Evolutionary conservation across 2,888 invertebrate genomes (phyloP).

Genomic region (Mycalesis mineus): DNA sequence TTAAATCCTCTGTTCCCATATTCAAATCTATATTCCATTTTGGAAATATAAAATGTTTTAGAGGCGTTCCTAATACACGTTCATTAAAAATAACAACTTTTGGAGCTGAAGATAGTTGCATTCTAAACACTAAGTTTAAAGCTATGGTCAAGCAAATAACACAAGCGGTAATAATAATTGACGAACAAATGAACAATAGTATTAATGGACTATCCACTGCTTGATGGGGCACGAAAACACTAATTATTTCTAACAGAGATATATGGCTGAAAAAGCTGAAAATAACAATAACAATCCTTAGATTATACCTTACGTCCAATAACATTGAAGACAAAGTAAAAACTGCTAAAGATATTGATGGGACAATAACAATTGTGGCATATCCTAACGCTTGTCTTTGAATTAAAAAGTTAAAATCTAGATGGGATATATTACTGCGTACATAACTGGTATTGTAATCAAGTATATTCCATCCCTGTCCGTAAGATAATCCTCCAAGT

Average conservation of each 20-base stretch:
- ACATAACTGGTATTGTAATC: slow-evolving; percentile 34
- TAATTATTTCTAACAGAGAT: slow-evolving; percentile 34
- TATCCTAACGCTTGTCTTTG: slow-evolving; percentile 43
- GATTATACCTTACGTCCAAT: slow-evolving; percentile 35
- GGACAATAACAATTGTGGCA: slow-evolving; percentile 40
- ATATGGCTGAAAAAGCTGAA: slow-evolving; percentile 45
- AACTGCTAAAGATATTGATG: slow-evolving; percentile 37
- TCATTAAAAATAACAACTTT: slow-evolving; percentile 37
- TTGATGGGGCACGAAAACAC: slow-evolving; percentile 36
- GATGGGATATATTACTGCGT: slow-evolving; percentile 28
- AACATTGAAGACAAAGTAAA: slow-evolving; percentile 38
- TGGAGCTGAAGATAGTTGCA: slow-evolving; percentile 26
- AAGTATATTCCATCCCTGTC: slow-evolving; percentile 45
- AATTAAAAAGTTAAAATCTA: slow-evolving; percentile 41
- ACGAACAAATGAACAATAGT: slow-evolving; percentile 41
- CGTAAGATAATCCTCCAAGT: slow-evolving; percentile 35
- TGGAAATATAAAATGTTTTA: slow-evolving; percentile 35
- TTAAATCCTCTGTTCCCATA: slow-evolving; percentile 11
- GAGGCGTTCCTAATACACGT: slow-evolving; percentile 31
- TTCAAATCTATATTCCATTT: slow-evolving; percentile 31
- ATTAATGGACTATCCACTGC: slow-evolving; percentile 39
- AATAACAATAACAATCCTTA: slow-evolving; percentile 36
- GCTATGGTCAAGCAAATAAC: slow-evolving; percentile 35
- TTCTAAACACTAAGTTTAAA: slow-evolving; percentile 32
- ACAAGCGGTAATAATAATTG: slow-evolving; percentile 37